These are phyloP conservation scores for Microtus oregoni DNA, from an alignment of 2,113 vertebrate genomes.

Conservation along the genomic window DNA sequence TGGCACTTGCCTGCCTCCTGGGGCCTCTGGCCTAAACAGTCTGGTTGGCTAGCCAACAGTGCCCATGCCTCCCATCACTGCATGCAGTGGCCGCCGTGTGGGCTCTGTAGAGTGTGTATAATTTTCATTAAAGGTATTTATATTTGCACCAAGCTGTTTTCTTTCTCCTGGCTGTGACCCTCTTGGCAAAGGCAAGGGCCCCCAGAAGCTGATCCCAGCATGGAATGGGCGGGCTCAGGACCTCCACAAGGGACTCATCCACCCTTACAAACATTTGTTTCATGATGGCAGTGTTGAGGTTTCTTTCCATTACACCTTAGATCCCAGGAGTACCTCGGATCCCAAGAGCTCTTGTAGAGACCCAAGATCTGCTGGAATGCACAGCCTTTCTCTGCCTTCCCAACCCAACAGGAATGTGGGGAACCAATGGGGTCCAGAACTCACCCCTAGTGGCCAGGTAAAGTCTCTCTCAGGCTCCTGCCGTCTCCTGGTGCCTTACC, in stretches of 20 bases:
- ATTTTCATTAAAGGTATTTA: conserved; percentile 86
- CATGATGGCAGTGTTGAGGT: not conserved
- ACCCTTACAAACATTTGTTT: conserved; percentile 58
- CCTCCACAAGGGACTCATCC: conserved; percentile 44
- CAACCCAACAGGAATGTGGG: not conserved
- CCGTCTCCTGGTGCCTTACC: not conserved
- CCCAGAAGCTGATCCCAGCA: conserved; percentile 41
- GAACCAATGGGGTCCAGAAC: not conserved
- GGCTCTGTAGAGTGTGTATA: conserved; percentile 1
- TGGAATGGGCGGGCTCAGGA: not conserved
- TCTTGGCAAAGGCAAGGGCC: not conserved
- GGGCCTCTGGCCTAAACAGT: conserved; percentile 76
- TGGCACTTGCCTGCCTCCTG: conserved; percentile 78
- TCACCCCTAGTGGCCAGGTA: not conserved
- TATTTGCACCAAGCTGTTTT: conserved; percentile 87
- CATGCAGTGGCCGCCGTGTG: rapidly evolving
- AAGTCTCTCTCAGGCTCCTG: not conserved
- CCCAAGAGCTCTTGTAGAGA: not conserved
- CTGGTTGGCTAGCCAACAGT: not conserved
- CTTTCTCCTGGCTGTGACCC: not conserved
- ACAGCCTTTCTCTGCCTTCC: not conserved
- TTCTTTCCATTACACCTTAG: conserved; percentile 62
- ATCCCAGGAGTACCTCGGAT: not conserved
- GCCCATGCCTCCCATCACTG: not conserved
- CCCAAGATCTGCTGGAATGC: not conserved